Base-by-base conservation (phyloP, 2,797 vertebrate species). In the Oceanodroma leucorhoa region DNA sequence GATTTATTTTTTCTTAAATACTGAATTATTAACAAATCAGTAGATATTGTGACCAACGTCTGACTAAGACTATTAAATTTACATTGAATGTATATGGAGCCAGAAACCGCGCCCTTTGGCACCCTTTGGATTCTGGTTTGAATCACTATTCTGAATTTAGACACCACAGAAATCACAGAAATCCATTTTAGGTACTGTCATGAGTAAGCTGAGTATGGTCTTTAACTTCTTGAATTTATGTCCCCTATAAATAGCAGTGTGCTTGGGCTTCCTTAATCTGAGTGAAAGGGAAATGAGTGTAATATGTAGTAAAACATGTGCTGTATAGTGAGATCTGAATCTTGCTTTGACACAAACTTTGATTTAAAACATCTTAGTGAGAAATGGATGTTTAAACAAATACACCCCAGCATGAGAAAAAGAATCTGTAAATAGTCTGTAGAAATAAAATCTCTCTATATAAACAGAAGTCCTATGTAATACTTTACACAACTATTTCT, bases 311-410 rank as follows among this genome's bases (percentile, higher is more conserved):
- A 75, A 76, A 72, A 26, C 15, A 14, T 40, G 8, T 43, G 30
- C 14, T 71, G 2, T 57, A 26, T 45, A 50, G 27, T 58, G 43
- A 55, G 27, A 81, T 54, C 9, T 77, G 79, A 90, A 69, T 43
- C 32, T 78, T 57, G 13, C 36, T 90, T 70, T 83, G 53, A 65
- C 41, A 78, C 10, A 36, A 70, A 36, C 11, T 89, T 81, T 84
- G 46, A 73, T 88, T 89, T 85, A 93, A 94, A 91, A 65, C 45
- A 75, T 83, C 61, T 90, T 60, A 54, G 40, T 75, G 29, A 94
- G 60, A 83, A 86, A 81, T 61, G 45, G 12, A 2, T 90, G 32
- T 66, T 94, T 86, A 85, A 91, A 65, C 53, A 93, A 94, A 83
- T 17, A 40, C 18, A 62, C 3, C 6, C 29, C n/a, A 73, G 18